These are phyloP conservation scores for Beroe ovata DNA, from an alignment of 37 sponge, comb jelly and placozoan genomes.

Conservation along the genomic window DNA sequence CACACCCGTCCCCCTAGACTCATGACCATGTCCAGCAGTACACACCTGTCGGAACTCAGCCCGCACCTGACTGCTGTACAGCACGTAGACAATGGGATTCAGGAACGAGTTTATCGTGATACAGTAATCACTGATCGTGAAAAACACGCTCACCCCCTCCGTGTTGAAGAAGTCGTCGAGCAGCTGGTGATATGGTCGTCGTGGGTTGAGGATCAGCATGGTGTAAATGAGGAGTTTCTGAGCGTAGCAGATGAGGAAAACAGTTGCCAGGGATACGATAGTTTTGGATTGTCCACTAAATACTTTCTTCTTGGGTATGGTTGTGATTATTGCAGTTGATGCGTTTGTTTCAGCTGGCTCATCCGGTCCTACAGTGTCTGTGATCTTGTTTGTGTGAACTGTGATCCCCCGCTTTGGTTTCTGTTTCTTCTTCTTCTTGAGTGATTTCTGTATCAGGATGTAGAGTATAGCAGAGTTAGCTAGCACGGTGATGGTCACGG, in stretches of 20 bases:
- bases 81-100: conserved; percentile 35
- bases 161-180: not conserved
- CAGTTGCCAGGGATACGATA: not conserved
- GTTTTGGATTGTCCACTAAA: conserved; percentile 40
- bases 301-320: not conserved
- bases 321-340: no score
- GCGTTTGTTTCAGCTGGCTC: not conserved
- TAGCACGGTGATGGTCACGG: not conserved
- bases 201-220: not conserved
- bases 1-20: no score
- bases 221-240: conserved; percentile 5
- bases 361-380: not conserved
- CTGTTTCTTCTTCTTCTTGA: not conserved
- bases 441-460: not conserved
- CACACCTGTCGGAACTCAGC: not conserved
- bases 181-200: not conserved
- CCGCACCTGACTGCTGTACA: not conserved
- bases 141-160: not conserved
- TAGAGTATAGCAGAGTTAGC: conserved; percentile 6
- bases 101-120: conserved; percentile 35
- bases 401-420: not conserved
- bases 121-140: conserved; percentile 16
- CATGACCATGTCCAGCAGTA: no score
- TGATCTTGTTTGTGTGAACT: not conserved
- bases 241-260: conserved; percentile 57